Evolutionary conservation across 2,888 invertebrate species (phyloP).

Genomic region (Busseola fusca): DNA sequence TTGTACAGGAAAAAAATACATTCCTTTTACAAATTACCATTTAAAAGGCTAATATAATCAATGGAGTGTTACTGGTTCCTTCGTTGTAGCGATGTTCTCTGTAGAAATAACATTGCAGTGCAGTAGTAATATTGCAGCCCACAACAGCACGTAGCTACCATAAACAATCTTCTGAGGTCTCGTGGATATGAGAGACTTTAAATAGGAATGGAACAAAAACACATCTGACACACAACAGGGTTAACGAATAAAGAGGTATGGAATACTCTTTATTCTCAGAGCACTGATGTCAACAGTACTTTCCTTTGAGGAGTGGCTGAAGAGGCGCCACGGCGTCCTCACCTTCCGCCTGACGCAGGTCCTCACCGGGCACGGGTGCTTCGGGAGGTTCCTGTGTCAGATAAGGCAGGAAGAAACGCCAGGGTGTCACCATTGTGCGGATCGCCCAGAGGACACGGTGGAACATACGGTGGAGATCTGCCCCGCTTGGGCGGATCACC

Average conservation of each 20-base stretch:
- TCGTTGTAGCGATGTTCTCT: neutral
- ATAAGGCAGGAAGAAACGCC: no score
- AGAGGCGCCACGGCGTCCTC: no score
- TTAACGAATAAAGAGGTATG: neutral
- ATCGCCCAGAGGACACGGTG: no score
- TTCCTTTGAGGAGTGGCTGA: no score
- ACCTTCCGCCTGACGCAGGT: no score
- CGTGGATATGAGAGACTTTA: conserved; percentile 19
- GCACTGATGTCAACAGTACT: no score
- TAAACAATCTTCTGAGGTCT: conserved; percentile 17
- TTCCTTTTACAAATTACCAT: conserved; percentile 48
- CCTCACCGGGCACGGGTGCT: no score
- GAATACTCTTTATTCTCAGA: no score
- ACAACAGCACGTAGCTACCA: conserved; percentile 26
- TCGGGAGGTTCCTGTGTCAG: no score
- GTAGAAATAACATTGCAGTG: conserved; percentile 25
- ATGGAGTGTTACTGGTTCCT: conserved; percentile 28
- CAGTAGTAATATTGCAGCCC: conserved; percentile 16
- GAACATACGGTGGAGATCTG: no score
- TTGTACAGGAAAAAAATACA: conserved; percentile 58
- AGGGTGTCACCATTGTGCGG: no score
- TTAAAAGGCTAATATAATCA: conserved; percentile 55
- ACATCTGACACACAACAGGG: neutral
- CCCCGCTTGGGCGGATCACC: no score
- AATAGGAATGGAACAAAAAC: conserved; percentile 16